A percentile compares a stretch with the other conserved stretches of the same genome.
Evolutionary conservation across 2,888 invertebrate species (phyloP).

Genomic region (Hecatera dysodea): DNA sequence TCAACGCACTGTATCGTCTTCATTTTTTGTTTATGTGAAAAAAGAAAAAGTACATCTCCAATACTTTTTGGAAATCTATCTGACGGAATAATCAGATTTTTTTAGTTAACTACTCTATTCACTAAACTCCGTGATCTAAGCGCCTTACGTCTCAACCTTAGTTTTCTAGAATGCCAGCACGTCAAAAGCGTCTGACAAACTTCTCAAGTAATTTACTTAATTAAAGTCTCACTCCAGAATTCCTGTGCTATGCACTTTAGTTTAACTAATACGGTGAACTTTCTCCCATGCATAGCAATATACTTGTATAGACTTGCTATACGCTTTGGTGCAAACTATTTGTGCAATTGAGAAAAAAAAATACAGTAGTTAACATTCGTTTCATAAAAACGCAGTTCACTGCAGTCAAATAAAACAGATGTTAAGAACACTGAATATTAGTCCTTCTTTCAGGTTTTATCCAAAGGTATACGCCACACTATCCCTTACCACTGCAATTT

Average conservation of each 20-base stretch:
- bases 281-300: constrained; percentile 22
- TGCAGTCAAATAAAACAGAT: constrained; percentile 4
- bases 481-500: no score
- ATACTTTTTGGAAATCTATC: no score
- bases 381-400: neutral
- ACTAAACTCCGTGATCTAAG: neutral
- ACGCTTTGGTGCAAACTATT: no score
- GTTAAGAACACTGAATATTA: neutral
- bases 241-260: constrained; percentile 14
- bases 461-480: no score
- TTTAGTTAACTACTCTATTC: no score
- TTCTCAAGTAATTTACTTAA: constrained; percentile 45
- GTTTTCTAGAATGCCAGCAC: constrained; percentile 16
- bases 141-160: constrained; percentile 3
- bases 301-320: no score
- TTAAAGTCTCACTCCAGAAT: constrained; percentile 30
- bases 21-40: no score
- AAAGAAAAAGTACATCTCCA: no score
- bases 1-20: no score
- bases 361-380: constrained; percentile 18
- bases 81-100: no score
- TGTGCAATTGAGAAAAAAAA: no score
- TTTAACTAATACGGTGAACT: constrained; percentile 20
- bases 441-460: neutral
- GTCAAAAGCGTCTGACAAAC: neutral